Conservation (phyloP, 2,888 invertebrate genomes). For the Dermolepida albohirtum region DNA sequence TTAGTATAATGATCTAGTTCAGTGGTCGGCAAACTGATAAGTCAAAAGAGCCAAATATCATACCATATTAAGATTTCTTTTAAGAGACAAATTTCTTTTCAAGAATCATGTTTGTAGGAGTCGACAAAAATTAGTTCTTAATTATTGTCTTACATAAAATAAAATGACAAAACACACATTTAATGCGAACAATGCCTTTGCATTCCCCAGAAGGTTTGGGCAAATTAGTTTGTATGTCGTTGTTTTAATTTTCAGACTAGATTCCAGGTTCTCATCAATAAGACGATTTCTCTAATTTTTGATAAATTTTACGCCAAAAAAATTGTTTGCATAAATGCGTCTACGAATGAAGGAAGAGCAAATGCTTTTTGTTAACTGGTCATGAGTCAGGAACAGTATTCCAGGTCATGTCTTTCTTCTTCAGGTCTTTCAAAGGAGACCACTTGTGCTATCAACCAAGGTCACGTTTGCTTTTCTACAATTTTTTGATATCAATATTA, state of each 20-base stretch:
- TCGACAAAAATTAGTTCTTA: too few species aligned
- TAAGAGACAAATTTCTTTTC: too few species aligned
- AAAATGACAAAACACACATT: too few species aligned
- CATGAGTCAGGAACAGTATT: conserved; percentile 34
- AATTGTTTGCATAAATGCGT: conserved; percentile 47
- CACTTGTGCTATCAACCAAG: conserved; percentile 47
- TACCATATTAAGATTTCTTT: too few species aligned
- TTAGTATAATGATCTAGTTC: too few species aligned
- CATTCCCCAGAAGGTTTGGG: conserved; percentile 48
- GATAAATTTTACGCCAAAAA: conserved; percentile 47
- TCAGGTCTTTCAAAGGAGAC: conserved; percentile 50
- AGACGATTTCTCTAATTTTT: conserved; percentile 44
- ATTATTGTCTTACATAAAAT: too few species aligned
- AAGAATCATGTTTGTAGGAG: too few species aligned
- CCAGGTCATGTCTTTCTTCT: conserved; percentile 42
- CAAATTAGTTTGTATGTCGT: conserved; percentile 47
- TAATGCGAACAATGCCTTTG: conserved; percentile 47
- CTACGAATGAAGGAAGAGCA: conserved; percentile 47
- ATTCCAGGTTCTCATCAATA: conserved; percentile 51
- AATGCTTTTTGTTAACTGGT: conserved; percentile 45
- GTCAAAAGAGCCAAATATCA: too few species aligned
- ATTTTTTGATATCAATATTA: conserved; percentile 60
- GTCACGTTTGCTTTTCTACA: conserved; percentile 54
- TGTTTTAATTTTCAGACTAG: conserved; percentile 51
- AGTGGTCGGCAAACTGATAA: too few species aligned